These are phyloP conservation scores for Podargus strigoides DNA, from an alignment of 2,797 vertebrate species.

Conservation along the genomic window DNA sequence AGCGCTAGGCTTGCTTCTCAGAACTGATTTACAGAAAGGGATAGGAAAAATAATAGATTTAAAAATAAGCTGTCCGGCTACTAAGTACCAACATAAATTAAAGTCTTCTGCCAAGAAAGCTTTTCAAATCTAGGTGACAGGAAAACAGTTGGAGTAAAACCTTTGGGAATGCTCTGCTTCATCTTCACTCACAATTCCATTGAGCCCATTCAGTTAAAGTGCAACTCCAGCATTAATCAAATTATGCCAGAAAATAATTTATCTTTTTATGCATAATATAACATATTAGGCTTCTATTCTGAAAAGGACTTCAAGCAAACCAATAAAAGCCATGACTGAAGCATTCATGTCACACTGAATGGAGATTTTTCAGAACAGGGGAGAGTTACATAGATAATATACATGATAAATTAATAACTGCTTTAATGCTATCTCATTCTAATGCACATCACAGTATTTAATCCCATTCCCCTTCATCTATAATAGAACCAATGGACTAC, in stretches of 20 bases:
- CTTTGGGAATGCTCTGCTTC: background rate
- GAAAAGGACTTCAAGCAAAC: background rate
- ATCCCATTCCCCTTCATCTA: background rate
- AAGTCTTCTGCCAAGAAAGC: conserved; percentile 5
- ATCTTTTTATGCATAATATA: background rate
- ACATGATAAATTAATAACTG: background rate
- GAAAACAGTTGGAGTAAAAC: background rate
- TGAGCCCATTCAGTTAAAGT: background rate
- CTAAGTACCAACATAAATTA: conserved; percentile 7
- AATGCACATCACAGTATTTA: background rate
- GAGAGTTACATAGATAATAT: background rate
- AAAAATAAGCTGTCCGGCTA: background rate
- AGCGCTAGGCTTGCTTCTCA: background rate
- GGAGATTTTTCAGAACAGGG: background rate
- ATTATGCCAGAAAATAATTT: background rate
- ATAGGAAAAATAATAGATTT: conserved; percentile 1
- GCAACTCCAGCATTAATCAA: conserved; percentile 2
- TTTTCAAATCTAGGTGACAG: conserved; percentile 7
- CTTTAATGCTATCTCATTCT: background rate
- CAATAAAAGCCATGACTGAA: background rate
- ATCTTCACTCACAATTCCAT: background rate
- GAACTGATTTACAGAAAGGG: background rate
- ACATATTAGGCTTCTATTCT: background rate
- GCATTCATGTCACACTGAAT: background rate
- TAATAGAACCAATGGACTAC: background rate